Evolutionary conservation across 2,888 invertebrate genomes (phyloP), one percentile per base, ranked within the genome.

Genomic region (Drepana falcataria): DNA sequence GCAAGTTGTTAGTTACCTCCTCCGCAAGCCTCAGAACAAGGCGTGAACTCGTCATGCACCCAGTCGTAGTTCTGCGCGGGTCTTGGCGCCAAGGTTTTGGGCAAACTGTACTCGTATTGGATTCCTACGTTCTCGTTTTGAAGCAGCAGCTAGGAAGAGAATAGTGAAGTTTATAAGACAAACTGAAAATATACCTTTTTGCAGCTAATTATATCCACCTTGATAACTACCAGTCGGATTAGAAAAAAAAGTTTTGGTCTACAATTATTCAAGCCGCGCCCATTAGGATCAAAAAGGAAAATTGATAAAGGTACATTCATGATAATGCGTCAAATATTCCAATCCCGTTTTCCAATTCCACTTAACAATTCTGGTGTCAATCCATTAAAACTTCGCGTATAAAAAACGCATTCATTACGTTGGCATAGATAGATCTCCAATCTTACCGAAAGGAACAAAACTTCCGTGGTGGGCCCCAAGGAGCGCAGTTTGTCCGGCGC

Each of bases 381-480:
- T n/a, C n/a, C n/a, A n/a, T n/a, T n/a, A n/a, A n/a, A n/a, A n/a
- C n/a, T n/a, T n/a, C n/a, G n/a, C n/a, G n/a, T n/a, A n/a, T n/a
- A n/a, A n/a, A n/a, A n/a, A n/a, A n/a, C n/a, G n/a, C n/a, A n/a
- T n/a, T n/a, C n/a, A n/a, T n/a, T n/a, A n/a, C n/a, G 34, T 35
- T 3, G 21, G n/a, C 34, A 49, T 4, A 35, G 4, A 4, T 35
- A 9, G 2, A 7, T 35, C 7, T n/a, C 0, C 21, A 51, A 9
- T 3, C 6, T 81, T 65, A 96, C 96, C 66, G 96, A 96, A 65
- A 98, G 93, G 77, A 95, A 96, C 53, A 98, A 91, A 1, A 96
- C 92, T 87, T 99, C 98, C n/a, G 92, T 93, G n/a, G 95, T 97
- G 2, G 99, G 99, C 55, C 99, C 99, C 47, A 95, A 87, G 58